phyloP scores from a whole-genome alignment of 1,140 invertebrate species.

The Copidosoma floridanum region DNA sequence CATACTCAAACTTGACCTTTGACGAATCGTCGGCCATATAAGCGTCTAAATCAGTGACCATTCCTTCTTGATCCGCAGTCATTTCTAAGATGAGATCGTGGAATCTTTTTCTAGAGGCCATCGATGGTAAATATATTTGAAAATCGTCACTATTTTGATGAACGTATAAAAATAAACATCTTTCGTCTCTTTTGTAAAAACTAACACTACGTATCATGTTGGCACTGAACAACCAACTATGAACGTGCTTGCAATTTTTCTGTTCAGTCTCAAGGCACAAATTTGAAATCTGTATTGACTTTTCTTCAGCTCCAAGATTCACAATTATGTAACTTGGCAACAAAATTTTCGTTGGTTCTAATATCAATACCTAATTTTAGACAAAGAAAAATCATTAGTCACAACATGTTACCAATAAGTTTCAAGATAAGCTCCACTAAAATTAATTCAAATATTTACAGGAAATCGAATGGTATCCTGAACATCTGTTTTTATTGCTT shows the following conservation, averaged over 20 bases:
- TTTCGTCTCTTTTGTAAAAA: constrained; percentile 92
- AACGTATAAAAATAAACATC: constrained; percentile 96
- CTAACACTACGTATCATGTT: constrained; percentile 91
- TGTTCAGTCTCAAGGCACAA: constrained; percentile 76
- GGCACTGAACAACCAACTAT: constrained; percentile 91
- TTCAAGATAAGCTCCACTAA: constrained; percentile 19
- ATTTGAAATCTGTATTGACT: constrained; percentile 86
- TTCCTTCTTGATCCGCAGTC: constrained; percentile 81
- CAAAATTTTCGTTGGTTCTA: constrained; percentile 90
- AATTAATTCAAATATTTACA: constrained; percentile 60
- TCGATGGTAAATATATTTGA: constrained; percentile 96
- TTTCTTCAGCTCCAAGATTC: constrained; percentile 89
- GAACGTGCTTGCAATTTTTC: constrained; percentile 76
- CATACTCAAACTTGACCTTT: constrained; percentile 83
- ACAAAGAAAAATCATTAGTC: not conserved
- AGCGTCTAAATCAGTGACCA: constrained; percentile 79
- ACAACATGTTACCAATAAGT: not conserved
- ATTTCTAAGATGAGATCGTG: constrained; percentile 80
- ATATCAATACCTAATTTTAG: constrained; percentile 71
- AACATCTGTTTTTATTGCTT: constrained; percentile 74
- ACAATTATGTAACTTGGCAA: constrained; percentile 95
- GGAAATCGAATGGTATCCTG: constrained; percentile 86
- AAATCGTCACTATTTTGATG: constrained; percentile 98
- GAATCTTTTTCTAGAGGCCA: constrained; percentile 78
- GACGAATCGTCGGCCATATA: constrained; percentile 69